phyloP scores from a whole-genome alignment of 92 coral and sea anemone species.

The Pocillopora meandrina region DNA sequence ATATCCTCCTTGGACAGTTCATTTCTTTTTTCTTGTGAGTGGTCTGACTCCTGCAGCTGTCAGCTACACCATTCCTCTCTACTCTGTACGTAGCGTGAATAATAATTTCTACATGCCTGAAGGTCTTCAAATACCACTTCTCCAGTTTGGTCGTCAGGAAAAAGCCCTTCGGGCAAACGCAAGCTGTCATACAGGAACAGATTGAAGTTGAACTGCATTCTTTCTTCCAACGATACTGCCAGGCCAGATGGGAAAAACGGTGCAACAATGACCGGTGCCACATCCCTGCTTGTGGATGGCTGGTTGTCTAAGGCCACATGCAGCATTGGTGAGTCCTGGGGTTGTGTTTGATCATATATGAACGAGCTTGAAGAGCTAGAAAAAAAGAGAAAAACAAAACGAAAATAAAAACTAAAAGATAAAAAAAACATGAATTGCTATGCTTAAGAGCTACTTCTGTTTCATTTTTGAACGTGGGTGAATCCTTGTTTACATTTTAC shows the following conservation, averaged over 20 bases:
- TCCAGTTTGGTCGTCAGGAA: background rate
- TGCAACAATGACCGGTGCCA: background rate
- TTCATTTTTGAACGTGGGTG: too few species aligned
- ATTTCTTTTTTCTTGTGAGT: background rate
- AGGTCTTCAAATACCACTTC: background rate
- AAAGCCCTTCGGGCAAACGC: background rate
- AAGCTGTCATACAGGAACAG: constrained; percentile 4
- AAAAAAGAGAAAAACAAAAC: too few species aligned
- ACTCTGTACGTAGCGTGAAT: background rate
- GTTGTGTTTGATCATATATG: background rate
- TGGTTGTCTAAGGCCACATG: background rate
- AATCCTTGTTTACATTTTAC: too few species aligned
- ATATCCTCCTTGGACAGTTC: background rate
- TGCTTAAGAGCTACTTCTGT: too few species aligned
- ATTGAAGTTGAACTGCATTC: background rate
- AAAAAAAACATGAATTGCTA: too few species aligned
- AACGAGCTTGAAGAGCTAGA: too few species aligned
- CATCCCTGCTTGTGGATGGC: background rate
- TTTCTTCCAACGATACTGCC: background rate
- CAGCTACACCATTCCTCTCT: background rate
- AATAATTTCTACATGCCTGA: background rate
- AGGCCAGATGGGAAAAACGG: constrained; percentile 13
- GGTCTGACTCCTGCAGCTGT: background rate
- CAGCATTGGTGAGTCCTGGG: background rate
- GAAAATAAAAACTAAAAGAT: too few species aligned